Conservation (phyloP, 2,113 vertebrate species). For the Hemiprocne comata region DNA sequence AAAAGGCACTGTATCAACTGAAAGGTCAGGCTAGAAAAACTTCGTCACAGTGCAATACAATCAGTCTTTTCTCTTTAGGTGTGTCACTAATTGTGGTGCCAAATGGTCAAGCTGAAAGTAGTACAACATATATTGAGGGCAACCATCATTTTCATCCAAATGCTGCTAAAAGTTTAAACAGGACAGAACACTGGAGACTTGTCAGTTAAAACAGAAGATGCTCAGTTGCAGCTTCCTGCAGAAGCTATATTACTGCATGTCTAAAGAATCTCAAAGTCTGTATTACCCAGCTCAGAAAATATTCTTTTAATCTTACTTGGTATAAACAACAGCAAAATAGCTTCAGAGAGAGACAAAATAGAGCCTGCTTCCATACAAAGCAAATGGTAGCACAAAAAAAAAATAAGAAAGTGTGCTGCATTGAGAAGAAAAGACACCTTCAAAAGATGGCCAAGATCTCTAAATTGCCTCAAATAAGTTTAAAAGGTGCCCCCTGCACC, state of each 20-base stretch:
- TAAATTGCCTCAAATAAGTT: background rate
- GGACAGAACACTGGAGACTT: background rate
- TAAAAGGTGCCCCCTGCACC: background rate
- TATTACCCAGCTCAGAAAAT: background rate
- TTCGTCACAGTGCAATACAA: background rate
- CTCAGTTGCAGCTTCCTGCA: background rate
- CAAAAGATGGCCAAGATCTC: background rate
- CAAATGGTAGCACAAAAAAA: background rate
- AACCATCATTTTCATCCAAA: background rate
- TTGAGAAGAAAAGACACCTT: background rate
- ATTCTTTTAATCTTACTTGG: background rate
- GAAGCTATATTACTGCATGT: background rate
- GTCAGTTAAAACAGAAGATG: background rate
- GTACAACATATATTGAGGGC: background rate
- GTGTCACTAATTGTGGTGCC: background rate
- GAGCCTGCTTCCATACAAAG: background rate
- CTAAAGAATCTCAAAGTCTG: background rate
- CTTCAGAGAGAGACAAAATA: background rate
- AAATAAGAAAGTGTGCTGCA: background rate
- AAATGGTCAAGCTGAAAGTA: background rate
- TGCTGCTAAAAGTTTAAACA: background rate
- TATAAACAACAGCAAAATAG: background rate
- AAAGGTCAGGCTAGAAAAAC: slow-evolving; percentile 5
- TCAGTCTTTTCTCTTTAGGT: background rate
- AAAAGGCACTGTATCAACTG: background rate